Evolutionary conservation across 2,888 invertebrate genomes (phyloP), one percentile per base, ranked within the genome.

Genomic region (Hyposoter didymator): DNA sequence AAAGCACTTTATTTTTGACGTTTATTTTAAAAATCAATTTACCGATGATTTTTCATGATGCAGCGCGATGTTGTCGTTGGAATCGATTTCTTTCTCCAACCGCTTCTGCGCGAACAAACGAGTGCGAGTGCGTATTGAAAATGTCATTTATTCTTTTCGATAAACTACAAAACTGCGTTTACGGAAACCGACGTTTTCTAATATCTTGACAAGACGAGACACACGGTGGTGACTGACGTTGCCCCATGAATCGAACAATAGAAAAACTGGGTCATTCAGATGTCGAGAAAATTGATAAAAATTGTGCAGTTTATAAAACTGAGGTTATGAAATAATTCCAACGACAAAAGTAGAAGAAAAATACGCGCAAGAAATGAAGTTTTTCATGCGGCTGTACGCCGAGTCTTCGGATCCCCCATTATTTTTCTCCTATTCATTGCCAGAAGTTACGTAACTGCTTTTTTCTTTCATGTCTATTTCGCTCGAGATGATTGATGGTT

Each of bases 201-300:
- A 86, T 82, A 82, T 86, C 86, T 82, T 85, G 75, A 59, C n/a
- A 45, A 69, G 84, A 76, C 80, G 67, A 79, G 69, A 49, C 87
- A 76, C 87, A 5, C 39, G 84, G 89, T 90, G 89, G 89, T 89
- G 88, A 88, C 91, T 92, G 91, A 92, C 92, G 91, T 92, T 92
- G 92, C 92, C 91, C 91, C 91, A 43, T 92, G 91, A 92, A 92
- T 93, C 90, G 92, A 93, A 93, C 92, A 93, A 93, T 93, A 92
- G 91, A 90, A 92, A 93, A 93, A 93, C 92, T 93, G 91, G 92
- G 93, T 93, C 93, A 92, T 93, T 91, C 92, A 93, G 92, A 93
- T 93, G 92, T 92, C 92, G 93, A 92, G 91, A 91, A 55, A 22
- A 22, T 22, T 10, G 22, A 55, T 6, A 22, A 55, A 55, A 10